Base-by-base conservation (phyloP, 2,888 invertebrate species). In the Apotomis turbidana region DNA sequence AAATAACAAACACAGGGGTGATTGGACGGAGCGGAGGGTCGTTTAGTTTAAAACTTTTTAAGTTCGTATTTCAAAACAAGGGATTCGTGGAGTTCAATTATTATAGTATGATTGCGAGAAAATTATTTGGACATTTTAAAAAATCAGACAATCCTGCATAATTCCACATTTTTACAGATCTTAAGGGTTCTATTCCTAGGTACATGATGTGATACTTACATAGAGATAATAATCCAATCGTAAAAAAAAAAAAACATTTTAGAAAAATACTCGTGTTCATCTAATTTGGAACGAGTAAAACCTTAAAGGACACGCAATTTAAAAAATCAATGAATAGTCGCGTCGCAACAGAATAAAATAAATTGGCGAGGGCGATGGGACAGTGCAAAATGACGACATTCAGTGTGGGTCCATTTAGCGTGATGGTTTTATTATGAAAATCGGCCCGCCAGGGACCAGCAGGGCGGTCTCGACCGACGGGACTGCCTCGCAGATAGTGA, bases 391-490 rank as follows among this genome's bases (percentile, higher is more conserved):
- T 78, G 79, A 78, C 79, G 77, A 78, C 81, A 80, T 83, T 84
- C 81, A 82, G 80, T 81, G 78, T 76, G 85, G 85, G 85, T 82
- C 86, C 85, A 87, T 87, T 89, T 89, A 87, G 82, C 80, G 80
- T 79, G 85, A 89, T 87, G 87, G 86, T 87, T 88, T 88, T 89
- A 90, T 89, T 89, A 90, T 90, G 88, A 90, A 90, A 89, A 90
- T 88, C 81, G 84, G 78, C 72, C 79, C 84, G 76, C 80, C 70
- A 80, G 87, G 83, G 85, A 81, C 76, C 78, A 70, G 63, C 74
- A 72, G 74, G 62, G 74, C 68, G 74, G 70, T 52, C 74, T 60
- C 66, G 66, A 62, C 66, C 73, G 68, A 71, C 68, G 68, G 63
- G 67, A 38, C 51, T 9, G 57, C 62, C 60, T 61, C 54, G 58